Conservation (phyloP, 1,140 invertebrate species). For the Apis florea region DNA sequence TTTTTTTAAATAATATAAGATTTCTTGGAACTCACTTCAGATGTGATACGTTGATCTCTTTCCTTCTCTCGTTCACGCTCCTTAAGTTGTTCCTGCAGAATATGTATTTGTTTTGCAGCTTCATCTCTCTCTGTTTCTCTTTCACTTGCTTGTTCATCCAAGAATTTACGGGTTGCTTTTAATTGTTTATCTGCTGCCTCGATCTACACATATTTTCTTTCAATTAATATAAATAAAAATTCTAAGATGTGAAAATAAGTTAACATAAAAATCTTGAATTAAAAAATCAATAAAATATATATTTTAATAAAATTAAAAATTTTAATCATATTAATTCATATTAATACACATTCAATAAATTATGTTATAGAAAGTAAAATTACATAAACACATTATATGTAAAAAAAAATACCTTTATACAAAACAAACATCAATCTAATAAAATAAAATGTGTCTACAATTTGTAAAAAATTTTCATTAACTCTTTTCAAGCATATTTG, state of each 20-base stretch:
- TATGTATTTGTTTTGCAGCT: conserved; percentile 83
- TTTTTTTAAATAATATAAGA: not conserved
- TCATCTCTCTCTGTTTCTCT: conserved; percentile 90
- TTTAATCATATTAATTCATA: not conserved
- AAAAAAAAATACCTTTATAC: not conserved
- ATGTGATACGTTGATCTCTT: conserved; percentile 74
- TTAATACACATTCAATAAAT: not conserved
- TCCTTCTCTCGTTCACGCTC: conserved; percentile 84
- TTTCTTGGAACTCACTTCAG: conserved; percentile 72
- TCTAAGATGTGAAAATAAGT: not conserved
- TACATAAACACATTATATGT: not conserved
- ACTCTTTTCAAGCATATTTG: not conserved
- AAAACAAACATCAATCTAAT: not conserved
- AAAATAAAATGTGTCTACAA: not conserved
- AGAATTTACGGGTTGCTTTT: conserved; percentile 85
- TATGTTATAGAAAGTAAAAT: not conserved
- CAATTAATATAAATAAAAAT: conserved; percentile 15
- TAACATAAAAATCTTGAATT: not conserved
- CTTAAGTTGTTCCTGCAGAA: conserved; percentile 83
- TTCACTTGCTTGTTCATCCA: conserved; percentile 90
- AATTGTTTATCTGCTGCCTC: conserved; percentile 90
- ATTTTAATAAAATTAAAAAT: not conserved
- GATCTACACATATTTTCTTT: conserved; percentile 80
- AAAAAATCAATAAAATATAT: not conserved
- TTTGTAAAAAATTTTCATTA: not conserved